Percentiles rank a stretch among this genome's conserved stretches.
Evolutionary conservation across 2,113 vertebrate species (phyloP).

Genomic region (Hyperopisus bebe): DNA sequence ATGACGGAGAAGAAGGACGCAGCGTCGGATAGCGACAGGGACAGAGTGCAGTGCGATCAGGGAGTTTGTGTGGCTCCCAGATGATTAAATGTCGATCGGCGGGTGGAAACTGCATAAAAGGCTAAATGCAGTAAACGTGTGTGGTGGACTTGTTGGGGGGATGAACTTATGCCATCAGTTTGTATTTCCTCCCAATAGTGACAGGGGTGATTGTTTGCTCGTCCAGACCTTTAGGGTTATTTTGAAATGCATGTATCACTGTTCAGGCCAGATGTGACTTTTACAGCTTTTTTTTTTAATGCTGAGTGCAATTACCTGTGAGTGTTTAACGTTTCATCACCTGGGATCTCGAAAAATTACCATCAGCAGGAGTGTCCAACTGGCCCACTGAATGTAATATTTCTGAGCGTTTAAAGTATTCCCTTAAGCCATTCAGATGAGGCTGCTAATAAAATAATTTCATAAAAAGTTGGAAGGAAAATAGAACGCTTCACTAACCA

Average conservation of each 20-base stretch:
- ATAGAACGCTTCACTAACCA: background rate
- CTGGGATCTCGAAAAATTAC: background rate
- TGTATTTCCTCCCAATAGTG: background rate
- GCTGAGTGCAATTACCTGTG: background rate
- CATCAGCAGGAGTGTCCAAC: slow-evolving; percentile 9
- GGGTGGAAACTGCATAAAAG: background rate
- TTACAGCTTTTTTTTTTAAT: background rate
- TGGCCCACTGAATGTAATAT: background rate
- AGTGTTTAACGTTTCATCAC: slow-evolving; percentile 17
- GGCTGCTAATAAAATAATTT: background rate
- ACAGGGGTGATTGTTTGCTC: background rate
- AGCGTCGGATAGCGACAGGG: slow-evolving; percentile 43
- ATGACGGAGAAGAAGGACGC: slow-evolving; percentile 30
- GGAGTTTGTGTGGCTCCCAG: background rate
- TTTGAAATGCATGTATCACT: background rate
- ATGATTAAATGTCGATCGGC: slow-evolving; percentile 12
- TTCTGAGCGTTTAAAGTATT: background rate
- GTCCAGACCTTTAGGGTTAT: background rate
- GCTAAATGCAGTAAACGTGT: slow-evolving; percentile 4
- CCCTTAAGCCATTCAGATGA: slow-evolving; percentile 3
- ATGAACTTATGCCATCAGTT: background rate
- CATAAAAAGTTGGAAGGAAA: slow-evolving; percentile 5
- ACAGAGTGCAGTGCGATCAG: slow-evolving; percentile 22
- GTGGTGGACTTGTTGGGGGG: background rate
- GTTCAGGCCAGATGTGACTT: slow-evolving; percentile 16